Conservation (phyloP, 2,888 invertebrate species). For the Dorcus hopei region DNA sequence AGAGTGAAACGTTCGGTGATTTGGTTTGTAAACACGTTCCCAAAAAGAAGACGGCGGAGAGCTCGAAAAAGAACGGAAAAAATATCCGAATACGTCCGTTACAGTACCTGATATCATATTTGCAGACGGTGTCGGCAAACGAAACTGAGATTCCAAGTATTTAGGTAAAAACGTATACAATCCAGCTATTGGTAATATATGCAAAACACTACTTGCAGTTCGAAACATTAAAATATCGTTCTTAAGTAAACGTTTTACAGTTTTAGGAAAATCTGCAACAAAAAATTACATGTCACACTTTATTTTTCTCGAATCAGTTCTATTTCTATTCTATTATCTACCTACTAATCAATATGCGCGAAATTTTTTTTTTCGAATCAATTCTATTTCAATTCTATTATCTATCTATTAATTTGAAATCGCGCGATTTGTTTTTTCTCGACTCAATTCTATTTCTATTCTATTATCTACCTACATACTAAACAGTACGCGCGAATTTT, state of each 20-base stretch:
- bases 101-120: conserved; percentile 80
- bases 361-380: no score
- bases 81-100: not conserved
- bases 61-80: not conserved
- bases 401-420: no score
- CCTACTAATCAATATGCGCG: no score
- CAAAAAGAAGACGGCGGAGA: not conserved
- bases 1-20: conserved; percentile 2
- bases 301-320: no score
- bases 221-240: conserved; percentile 91
- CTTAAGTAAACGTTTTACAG: conserved; percentile 74
- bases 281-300: not conserved
- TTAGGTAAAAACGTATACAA: conserved; percentile 91
- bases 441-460: no score
- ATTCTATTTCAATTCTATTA: no score
- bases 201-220: conserved; percentile 86
- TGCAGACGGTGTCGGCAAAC: conserved; percentile 82
- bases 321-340: no score
- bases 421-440: no score
- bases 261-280: conserved; percentile 69
- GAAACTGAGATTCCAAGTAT: conserved; percentile 89
- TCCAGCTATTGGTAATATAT: conserved; percentile 87
- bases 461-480: no score
- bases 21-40: conserved; percentile 3
- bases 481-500: no score